Evolutionary conservation across 2,113 vertebrate species (phyloP).

Genomic region (Helogale parvula): DNA sequence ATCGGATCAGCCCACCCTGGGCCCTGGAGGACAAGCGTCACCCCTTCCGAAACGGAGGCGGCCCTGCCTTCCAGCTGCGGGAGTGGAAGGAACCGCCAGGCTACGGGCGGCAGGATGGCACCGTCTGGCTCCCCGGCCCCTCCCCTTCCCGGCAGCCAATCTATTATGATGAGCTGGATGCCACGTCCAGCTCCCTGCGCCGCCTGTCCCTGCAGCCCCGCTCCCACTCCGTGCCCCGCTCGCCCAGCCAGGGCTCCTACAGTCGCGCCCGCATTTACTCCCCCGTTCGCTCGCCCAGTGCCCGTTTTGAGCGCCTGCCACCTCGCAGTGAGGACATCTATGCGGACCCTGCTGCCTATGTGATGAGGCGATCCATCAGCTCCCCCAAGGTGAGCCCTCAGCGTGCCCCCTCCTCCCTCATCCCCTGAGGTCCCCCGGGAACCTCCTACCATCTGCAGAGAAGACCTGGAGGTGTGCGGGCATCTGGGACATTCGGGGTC

Average conservation of each 20-base stretch:
- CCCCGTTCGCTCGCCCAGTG: conserved; percentile 91
- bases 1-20: conserved; percentile 90
- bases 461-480: background rate
- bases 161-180: conserved; percentile 89
- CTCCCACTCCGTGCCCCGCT: conserved; percentile 95
- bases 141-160: conserved; percentile 73
- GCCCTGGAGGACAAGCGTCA: conserved; percentile 90
- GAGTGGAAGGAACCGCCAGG: conserved; percentile 85
- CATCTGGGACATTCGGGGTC: background rate
- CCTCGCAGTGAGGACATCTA: conserved; percentile 90
- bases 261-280: conserved; percentile 89
- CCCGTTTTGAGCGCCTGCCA: conserved; percentile 88
- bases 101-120: conserved; percentile 82
- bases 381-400: conserved; percentile 91
- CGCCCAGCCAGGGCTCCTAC: conserved; percentile 93
- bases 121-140: conserved; percentile 82
- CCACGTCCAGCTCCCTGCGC: conserved; percentile 88
- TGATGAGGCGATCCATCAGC: conserved; percentile 93
- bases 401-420: fast-evolving
- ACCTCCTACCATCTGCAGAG: background rate
- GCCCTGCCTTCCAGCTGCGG: conserved; percentile 83
- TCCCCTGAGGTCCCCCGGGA: background rate
- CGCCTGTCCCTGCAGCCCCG: conserved; percentile 94
- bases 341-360: conserved; percentile 89
- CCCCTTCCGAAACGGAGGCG: conserved; percentile 89